Evolutionary conservation across 1,140 invertebrate genomes (phyloP), one percentile per base, ranked within the genome.

Genomic region (Hypsibius dujardini): DNA sequence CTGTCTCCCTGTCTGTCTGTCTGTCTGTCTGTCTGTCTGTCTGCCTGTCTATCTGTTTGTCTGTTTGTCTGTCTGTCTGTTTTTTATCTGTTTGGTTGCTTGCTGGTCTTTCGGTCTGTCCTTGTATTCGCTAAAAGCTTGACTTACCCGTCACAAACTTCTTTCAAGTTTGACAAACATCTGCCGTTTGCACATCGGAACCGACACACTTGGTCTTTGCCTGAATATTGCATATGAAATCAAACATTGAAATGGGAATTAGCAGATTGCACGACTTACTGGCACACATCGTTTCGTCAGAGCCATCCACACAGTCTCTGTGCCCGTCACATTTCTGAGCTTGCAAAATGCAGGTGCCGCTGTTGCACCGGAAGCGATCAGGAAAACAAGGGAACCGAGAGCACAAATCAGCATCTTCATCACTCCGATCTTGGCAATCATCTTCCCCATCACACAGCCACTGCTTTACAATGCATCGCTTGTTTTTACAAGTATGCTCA

Each of bases 401-500:
- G 40, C 2, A 59, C 47, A 59, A 70, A 7, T 45, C 46, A 15
- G 12, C 3, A 15, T 67, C 84, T 78, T 92, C 90, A 76, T 94
- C 90, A 72, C 86, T 88, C 28, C 84, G 84, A 77, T 92, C 90
- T 0, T 87, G 88, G 75, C 90, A 92, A 73, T 87, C 83, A 71
- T 79, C 81, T 76, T 85, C 84, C n/a, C 62, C 62, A 45, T 67
- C 62, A 42, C 62, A 67, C 62, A 67, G 42, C 90, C 90, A 95
- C 0, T 87, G 89, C 76, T 90, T 90, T 0, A 90, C 90, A 71
- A 94, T 90, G 76, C 89, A 92, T 15, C 92, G 81, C 76, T 93
- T 89, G 80, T 96, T 96, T 72, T 86, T 85, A 78, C 92, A 97
- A 0, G 89, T 91, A 76, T 95, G 96, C 79, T 96, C 89, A 42